A percentile compares a stretch with the other conserved stretches of the same genome.
phyloP scores from a whole-genome alignment of 2,797 vertebrate genomes.

The Pteronotus mesoamericanus region DNA sequence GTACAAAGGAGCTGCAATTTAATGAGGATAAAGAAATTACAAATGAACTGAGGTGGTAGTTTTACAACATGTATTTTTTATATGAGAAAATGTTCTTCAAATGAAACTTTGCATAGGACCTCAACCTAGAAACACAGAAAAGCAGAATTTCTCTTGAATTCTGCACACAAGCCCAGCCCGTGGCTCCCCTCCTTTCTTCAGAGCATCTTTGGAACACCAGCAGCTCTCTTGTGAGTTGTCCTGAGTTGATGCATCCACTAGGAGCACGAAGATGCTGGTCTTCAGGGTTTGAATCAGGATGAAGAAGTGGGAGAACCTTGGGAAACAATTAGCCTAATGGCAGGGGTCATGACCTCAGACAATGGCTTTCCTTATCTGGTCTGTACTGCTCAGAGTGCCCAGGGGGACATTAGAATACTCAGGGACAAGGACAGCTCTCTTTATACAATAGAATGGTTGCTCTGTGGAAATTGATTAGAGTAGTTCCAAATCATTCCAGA shows the following conservation, averaged over 20 bases:
- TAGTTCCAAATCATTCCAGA: not conserved
- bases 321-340: not conserved
- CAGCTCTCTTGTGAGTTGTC: not conserved
- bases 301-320: not conserved
- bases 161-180: not conserved
- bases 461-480: not conserved
- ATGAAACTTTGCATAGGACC: not conserved
- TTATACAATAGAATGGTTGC: not conserved
- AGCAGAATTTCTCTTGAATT: not conserved
- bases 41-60: not conserved
- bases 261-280: not conserved
- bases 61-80: not conserved
- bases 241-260: not conserved
- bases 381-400: not conserved
- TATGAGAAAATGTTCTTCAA: not conserved
- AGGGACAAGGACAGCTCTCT: not conserved
- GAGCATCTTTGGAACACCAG: not conserved
- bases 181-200: accelerated
- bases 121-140: not conserved
- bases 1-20: not conserved
- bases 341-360: not conserved
- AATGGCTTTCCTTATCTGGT: not conserved
- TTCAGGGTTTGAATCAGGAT: not conserved
- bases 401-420: not conserved
- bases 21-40: not conserved